Evolutionary conservation across 2,888 invertebrate species (phyloP), one percentile per base, ranked within the genome.

Genomic region (Chelonus formosanus): DNA sequence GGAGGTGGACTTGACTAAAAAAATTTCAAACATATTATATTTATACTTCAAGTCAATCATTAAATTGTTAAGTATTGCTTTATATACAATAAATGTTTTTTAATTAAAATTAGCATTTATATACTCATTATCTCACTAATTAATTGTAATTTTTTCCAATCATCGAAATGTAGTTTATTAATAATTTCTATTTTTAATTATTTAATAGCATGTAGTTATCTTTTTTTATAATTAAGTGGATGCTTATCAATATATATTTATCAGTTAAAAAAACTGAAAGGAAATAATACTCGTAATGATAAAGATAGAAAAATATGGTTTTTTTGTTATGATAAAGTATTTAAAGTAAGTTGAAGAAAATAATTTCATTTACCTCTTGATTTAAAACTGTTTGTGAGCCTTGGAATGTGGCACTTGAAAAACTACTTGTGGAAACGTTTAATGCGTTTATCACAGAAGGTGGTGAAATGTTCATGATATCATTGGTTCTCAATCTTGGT

Each of bases 381-480:
- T 75, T 74, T n/a, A 78, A 70, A 55, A 81, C 69, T 20, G 75
- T 75, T 50, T 79, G 79, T 20, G 80, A 78, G 35, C 76, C 78
- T 63, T 83, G 83, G 73, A 81, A 80, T 70, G 76, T 76, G 45
- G 75, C 74, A 62, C 76, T 79, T 6, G 78, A 69, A 56, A 82
- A 80, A 69, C 76, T 80, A 31, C 76, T 74, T 58, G 80, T 79
- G 36, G 82, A 82, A 59, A 76, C 74, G 69, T 78, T 83, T 63
- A 84, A 70, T 32, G 75, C 66, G 69, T 76, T 83, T 69, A 81
- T 81, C 71, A 80, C 78, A 75, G 82, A 80, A 62, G 83, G 83
- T 35, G 84, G 80, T 36, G 84, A 84, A 68, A 84, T 84, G 63
- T 84, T 84, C 80, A 83, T 81, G 48, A 82, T 77, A 57, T 84